phyloP scores from a whole-genome alignment of 1,140 invertebrate genomes.

The Heterodera carotae region DNA sequence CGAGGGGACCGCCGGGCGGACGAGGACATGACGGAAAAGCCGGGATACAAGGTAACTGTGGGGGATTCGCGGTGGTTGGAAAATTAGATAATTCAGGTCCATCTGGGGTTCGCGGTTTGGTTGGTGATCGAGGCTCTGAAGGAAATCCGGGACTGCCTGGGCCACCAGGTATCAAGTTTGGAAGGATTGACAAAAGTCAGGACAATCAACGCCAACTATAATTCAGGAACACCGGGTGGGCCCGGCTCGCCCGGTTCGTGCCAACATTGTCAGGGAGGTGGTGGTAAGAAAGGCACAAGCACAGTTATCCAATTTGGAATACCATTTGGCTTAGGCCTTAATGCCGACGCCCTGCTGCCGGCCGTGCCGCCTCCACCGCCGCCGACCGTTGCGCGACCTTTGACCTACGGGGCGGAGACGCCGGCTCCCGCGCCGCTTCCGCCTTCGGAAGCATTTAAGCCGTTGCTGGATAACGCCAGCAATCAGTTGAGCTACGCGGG shows the following conservation, averaged over 20 bases:
- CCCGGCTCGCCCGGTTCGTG: conserved; percentile 47
- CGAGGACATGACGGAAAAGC: conserved; percentile 49
- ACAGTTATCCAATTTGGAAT: too few relatives aligned
- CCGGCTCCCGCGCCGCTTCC: conserved; percentile 10
- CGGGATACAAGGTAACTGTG: conserved; percentile 36
- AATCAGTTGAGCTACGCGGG: neutral
- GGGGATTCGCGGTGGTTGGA: conserved; percentile 14
- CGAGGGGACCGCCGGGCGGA: conserved; percentile 39
- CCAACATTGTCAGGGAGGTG: conserved; percentile 43
- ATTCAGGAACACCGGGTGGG: conserved; percentile 39
- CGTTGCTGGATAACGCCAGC: conserved; percentile 22
- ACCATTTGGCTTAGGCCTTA: neutral
- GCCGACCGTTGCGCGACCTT: neutral
- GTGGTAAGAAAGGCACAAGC: neutral
- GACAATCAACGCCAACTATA: neutral
- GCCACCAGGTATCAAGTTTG: conserved; percentile 39
- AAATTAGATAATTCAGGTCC: neutral
- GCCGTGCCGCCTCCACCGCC: neutral
- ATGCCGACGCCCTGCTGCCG: conserved; percentile 16
- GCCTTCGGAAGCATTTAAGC: conserved; percentile 1
- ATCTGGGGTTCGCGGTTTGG: conserved; percentile 40
- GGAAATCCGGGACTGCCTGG: conserved; percentile 50
- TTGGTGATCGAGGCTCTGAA: conserved; percentile 44
- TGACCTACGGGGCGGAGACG: neutral
- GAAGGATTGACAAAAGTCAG: neutral